Percentiles rank a stretch among this genome's conserved stretches.
phyloP scores from a whole-genome alignment of 1,140 invertebrate genomes.

The Gryon sp. region DNA sequence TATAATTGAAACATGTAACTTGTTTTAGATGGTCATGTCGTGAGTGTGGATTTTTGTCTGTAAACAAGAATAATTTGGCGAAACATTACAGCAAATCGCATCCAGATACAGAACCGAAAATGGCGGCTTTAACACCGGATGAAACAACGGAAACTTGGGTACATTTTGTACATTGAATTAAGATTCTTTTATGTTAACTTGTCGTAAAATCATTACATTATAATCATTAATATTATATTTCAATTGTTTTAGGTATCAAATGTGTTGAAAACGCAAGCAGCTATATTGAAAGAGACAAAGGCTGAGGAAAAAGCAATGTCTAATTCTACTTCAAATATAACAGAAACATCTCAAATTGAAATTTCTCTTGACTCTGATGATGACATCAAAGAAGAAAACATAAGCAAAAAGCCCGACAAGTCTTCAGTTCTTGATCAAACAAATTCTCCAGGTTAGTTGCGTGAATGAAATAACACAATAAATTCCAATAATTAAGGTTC shows the following conservation, averaged over 20 bases:
- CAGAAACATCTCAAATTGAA: conserved; percentile 22
- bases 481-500: no score
- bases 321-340: background rate
- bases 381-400: conserved; percentile 44
- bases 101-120: conserved; percentile 51
- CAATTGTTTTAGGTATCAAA: conserved; percentile 68
- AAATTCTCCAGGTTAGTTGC: no score
- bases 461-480: no score
- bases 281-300: conserved; percentile 62
- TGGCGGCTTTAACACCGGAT: conserved; percentile 66
- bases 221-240: no score
- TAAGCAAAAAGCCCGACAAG: no score
- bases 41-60: conserved; percentile 69
- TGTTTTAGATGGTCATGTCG: conserved; percentile 70
- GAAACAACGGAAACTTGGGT: conserved; percentile 75
- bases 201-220: no score
- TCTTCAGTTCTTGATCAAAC: no score
- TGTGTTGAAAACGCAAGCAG: conserved; percentile 65
- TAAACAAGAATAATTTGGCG: conserved; percentile 65
- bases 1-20: conserved; percentile 13
- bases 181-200: no score
- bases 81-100: conserved; percentile 73
- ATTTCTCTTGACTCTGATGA: conserved; percentile 55
- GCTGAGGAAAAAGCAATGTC: conserved; percentile 23
- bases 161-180: no score